phyloP scores from a whole-genome alignment of 2,888 invertebrate species.

The Scaptomyza tumidula region DNA sequence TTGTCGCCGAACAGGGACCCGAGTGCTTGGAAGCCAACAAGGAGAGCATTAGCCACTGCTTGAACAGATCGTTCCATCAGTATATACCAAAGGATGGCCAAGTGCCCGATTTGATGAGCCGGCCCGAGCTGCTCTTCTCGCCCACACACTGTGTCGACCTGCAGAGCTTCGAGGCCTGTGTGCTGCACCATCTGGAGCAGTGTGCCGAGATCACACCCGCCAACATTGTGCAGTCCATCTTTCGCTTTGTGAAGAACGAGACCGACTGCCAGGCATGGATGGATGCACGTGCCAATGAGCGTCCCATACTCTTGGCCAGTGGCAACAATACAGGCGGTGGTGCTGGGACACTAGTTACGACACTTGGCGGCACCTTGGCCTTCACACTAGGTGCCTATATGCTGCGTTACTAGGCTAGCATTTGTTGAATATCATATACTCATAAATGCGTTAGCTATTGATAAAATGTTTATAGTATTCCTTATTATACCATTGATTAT shows the following conservation, averaged over 20 bases:
- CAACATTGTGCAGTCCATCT: slow-evolving; percentile 91
- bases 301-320: slow-evolving; percentile 62
- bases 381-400: slow-evolving; percentile 31
- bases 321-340: slow-evolving; percentile 39
- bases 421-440: slow-evolving; percentile 26
- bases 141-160: slow-evolving; percentile 84
- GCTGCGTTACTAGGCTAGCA: slow-evolving; percentile 36
- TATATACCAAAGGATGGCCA: slow-evolving; percentile 85
- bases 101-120: slow-evolving; percentile 73
- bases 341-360: slow-evolving; percentile 32
- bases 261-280: slow-evolving; percentile 86
- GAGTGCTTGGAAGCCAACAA: slow-evolving; percentile 89
- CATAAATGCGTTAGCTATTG: slow-evolving; percentile 17
- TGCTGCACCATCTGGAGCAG: slow-evolving; percentile 85
- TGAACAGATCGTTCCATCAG: slow-evolving; percentile 87
- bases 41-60: slow-evolving; percentile 87
- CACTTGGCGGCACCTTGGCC: slow-evolving; percentile 45
- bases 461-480: slow-evolving; percentile 39
- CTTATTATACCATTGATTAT: slow-evolving; percentile 14
- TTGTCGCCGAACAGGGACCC: slow-evolving; percentile 92
- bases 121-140: slow-evolving; percentile 87
- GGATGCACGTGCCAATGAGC: slow-evolving; percentile 62
- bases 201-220: slow-evolving; percentile 91
- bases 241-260: slow-evolving; percentile 89
- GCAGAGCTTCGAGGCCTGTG: slow-evolving; percentile 81